These are phyloP conservation scores for Beroe forskalii DNA, from an alignment of 37 sponge, comb jelly and placozoan species.

Conservation along the genomic window DNA sequence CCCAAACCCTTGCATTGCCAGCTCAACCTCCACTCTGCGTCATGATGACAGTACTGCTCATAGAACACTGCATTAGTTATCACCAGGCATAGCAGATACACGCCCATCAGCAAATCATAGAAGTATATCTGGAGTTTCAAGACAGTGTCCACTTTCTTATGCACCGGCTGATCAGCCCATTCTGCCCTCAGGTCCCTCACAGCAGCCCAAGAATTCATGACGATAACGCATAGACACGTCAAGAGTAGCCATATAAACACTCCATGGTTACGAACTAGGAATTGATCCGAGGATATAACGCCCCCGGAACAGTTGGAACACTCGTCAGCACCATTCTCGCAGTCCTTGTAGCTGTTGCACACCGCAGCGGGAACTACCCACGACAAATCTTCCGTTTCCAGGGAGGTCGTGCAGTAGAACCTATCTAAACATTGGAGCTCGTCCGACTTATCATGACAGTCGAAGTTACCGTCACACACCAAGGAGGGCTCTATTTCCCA, in stretches of 20 bases:
- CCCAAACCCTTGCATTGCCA: neutral
- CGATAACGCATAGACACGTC: neutral
- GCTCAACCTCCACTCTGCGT: neutral
- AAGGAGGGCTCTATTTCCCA: neutral
- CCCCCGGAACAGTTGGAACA: neutral
- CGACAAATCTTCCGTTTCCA: neutral
- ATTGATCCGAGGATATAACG: neutral
- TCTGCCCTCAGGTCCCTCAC: neutral
- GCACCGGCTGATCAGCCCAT: neutral
- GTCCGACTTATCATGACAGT: slow-evolving; percentile 3
- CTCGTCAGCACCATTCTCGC: slow-evolving; percentile 19
- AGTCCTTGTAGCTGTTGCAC: slow-evolving; percentile 38
- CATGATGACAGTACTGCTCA: neutral
- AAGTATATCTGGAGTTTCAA: neutral
- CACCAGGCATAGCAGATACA: neutral
- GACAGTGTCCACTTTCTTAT: neutral
- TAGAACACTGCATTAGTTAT: neutral
- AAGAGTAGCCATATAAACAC: neutral
- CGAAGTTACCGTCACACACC: slow-evolving; percentile 5
- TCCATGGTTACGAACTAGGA: neutral
- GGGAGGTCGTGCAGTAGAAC: neutral
- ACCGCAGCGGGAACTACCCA: neutral
- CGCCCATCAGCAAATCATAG: neutral
- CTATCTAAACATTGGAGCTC: neutral
- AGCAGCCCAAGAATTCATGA: neutral